A percentile compares a stretch with the other conserved stretches of the same genome.
Conservation (phyloP, 2,888 invertebrate species). For the Drosophila suboccidentalis region DNA sequence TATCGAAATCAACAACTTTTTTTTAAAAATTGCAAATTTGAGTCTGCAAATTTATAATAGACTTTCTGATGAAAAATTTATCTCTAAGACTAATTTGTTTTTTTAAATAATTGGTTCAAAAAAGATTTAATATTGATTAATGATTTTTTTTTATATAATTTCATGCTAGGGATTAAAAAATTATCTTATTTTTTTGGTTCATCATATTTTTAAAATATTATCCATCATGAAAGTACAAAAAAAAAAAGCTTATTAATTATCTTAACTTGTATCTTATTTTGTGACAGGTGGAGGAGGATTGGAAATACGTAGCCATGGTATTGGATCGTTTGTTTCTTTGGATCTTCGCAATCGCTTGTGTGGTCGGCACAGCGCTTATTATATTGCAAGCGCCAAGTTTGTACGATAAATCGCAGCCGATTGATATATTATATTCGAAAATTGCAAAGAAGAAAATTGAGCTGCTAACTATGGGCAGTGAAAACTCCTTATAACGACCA, state of each 20-base stretch:
- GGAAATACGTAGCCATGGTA: slow-evolving; percentile 98
- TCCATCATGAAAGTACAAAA: no score
- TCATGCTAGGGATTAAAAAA: no score
- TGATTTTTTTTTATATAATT: no score
- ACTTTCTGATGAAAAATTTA: no score
- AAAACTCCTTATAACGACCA: slow-evolving; percentile 86
- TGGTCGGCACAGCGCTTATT: slow-evolving; percentile 94
- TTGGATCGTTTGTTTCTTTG: slow-evolving; percentile 98
- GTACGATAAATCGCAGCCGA: slow-evolving; percentile 95
- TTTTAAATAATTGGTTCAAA: no score
- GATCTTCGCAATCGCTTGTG: slow-evolving; percentile 97
- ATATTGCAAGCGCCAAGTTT: slow-evolving; percentile 96
- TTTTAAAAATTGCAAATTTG: no score
- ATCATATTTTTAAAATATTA: no score
- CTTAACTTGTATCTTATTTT: not conserved
- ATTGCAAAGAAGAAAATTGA: slow-evolving; percentile 96
- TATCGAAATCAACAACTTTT: no score
- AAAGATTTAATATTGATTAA: no score
- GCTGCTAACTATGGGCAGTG: slow-evolving; percentile 94
- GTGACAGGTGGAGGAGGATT: slow-evolving; percentile 96
- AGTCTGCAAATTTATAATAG: no score
- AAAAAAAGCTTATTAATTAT: not conserved
- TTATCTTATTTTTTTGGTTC: no score
- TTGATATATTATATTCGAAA: slow-evolving; percentile 95
- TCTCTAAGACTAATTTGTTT: no score